Evolutionary conservation across 2,113 vertebrate genomes (phyloP), one percentile per base, ranked within the genome.

Genomic region (Chaenogobius annularis): DNA sequence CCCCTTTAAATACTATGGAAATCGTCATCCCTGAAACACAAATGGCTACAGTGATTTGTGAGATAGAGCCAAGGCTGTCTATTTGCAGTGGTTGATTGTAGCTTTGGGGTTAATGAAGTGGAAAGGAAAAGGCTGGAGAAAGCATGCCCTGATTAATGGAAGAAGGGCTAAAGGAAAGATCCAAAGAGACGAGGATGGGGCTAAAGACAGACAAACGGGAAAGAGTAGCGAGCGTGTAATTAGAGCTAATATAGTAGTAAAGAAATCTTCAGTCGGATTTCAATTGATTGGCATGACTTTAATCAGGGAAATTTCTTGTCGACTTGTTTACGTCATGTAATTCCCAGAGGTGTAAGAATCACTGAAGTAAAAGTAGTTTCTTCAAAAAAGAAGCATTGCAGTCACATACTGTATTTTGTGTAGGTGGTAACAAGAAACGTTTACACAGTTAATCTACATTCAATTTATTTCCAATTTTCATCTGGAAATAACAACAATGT

Each of bases 71-170:
- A 70, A 81, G 75, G 73, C 74, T 83, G 76, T 85, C 88, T 83
- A 90, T 90, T 86, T 88, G 77, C 75, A 69, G 72, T 68, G 70
- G 76, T 64, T 67, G 77, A 66, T 75, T 44, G 71, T 73, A 79
- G 77, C 73, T 86, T 85, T 22, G 52, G 65, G 72, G 54, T 80
- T 90, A 89, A 90, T 90, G 88, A 88, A 85, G 86, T 83, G 76
- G 82, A 90, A 86, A 72, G 74, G 43, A 40, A 72, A 74, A 79
- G 63, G 81, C 81, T 72, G 80, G 76, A 84, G 62, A 74, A 76
- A 78, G 67, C 68, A 78, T 78, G 72, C 69, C 63, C 70, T 81
- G 81, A 89, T 85, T 85, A 85, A 89, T 77, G 84, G 76, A 70
- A 61, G 61, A 58, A 62, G 56, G 15, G 1, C 50, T 19, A 11